Percentiles rank a stretch among this genome's conserved stretches.
These are phyloP conservation scores for Sinella curviseta DNA, from an alignment of 1,140 invertebrate genomes.

Conservation along the genomic window DNA sequence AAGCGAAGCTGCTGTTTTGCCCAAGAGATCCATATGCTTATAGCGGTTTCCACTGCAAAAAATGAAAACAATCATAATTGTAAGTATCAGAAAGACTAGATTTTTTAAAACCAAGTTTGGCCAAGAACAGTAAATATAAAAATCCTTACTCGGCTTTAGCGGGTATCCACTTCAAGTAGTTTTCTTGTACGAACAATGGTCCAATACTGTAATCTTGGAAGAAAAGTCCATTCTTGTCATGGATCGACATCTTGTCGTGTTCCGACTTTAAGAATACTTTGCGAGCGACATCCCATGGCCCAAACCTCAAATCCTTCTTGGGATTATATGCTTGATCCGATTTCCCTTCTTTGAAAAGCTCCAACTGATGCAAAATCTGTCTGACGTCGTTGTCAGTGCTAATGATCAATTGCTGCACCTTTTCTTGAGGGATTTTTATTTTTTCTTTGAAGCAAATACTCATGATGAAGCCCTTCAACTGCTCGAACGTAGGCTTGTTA, in stretches of 20 bases:
- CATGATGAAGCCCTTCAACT: slow-evolving; percentile 91
- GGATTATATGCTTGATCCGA: slow-evolving; percentile 56
- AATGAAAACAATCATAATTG: slow-evolving; percentile 18
- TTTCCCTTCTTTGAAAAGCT: slow-evolving; percentile 68
- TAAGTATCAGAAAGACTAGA: no score
- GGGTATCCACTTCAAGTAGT: slow-evolving; percentile 66
- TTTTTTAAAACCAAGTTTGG: neutral
- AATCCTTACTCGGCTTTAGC: slow-evolving; percentile 30
- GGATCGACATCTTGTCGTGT: slow-evolving; percentile 75
- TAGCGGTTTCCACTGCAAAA: slow-evolving; percentile 49
- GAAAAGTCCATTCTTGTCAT: slow-evolving; percentile 89
- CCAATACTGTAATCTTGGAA: slow-evolving; percentile 95
- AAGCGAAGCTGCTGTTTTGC: slow-evolving; percentile 79
- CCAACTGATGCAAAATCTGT: slow-evolving; percentile 86
- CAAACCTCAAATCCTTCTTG: slow-evolving; percentile 72
- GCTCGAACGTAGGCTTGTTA: slow-evolving; percentile 76
- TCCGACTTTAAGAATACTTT: slow-evolving; percentile 85
- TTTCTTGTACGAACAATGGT: slow-evolving; percentile 96
- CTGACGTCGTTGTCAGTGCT: slow-evolving; percentile 90
- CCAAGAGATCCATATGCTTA: slow-evolving; percentile 66
- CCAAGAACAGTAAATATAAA: neutral
- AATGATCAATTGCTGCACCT: slow-evolving; percentile 78
- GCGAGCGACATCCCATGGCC: slow-evolving; percentile 89
- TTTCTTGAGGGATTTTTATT: slow-evolving; percentile 74
- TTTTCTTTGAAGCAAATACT: slow-evolving; percentile 89